Percentiles rank a stretch among this genome's conserved stretches.
Evolutionary conservation across 2,888 invertebrate species (phyloP).

Genomic region (Aphodius granarius): DNA sequence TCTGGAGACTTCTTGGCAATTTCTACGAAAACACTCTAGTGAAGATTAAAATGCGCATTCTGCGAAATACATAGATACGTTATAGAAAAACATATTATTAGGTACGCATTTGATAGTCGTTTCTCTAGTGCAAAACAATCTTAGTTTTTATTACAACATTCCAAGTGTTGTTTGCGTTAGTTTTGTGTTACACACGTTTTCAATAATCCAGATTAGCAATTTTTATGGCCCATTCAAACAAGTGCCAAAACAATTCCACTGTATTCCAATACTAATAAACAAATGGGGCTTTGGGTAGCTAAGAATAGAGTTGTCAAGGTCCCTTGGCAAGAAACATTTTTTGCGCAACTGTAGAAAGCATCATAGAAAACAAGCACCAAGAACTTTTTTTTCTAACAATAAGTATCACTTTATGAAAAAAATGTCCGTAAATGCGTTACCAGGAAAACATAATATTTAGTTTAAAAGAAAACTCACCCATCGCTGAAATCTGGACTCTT

Average conservation of each 20-base stretch:
- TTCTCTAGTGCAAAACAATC: too few relatives aligned
- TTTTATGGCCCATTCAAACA: not conserved
- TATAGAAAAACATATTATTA: not conserved
- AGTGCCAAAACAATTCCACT: not conserved
- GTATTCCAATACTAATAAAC: too few relatives aligned
- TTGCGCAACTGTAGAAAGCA: not conserved
- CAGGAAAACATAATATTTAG: too few relatives aligned
- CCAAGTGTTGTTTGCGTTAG: too few relatives aligned
- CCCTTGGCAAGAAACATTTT: not conserved
- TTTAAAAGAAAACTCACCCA: slow-evolving; percentile 51
- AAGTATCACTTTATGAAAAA: too few relatives aligned
- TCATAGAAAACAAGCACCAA: too few relatives aligned
- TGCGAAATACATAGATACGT: not conserved
- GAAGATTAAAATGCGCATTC: not conserved
- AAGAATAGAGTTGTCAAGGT: not conserved
- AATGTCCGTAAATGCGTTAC: too few relatives aligned
- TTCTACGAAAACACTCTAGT: not conserved
- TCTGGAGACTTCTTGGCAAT: not conserved
- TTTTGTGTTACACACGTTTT: too few relatives aligned
- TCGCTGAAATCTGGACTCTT: slow-evolving; percentile 56
- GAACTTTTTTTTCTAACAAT: too few relatives aligned
- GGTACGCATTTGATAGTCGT: too few relatives aligned
- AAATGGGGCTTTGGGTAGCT: not conserved
- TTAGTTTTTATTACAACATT: too few relatives aligned
- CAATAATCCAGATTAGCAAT: too few relatives aligned